phyloP scores from a whole-genome alignment of 2,797 vertebrate species.

The Poecilia wingei region DNA sequence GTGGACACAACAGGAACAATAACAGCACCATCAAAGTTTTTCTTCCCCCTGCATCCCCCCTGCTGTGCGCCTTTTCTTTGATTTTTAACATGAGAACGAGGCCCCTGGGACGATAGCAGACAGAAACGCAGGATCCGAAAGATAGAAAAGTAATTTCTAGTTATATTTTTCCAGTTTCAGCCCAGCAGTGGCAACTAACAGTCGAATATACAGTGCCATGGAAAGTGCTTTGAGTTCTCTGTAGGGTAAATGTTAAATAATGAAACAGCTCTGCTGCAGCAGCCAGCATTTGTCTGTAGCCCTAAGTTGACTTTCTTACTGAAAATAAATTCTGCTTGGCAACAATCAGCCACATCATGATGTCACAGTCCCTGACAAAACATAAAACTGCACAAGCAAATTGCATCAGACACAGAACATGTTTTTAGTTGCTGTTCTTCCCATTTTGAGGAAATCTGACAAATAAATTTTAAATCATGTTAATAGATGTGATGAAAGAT shows the following conservation, averaged over 20 bases:
- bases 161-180: conserved; percentile 11
- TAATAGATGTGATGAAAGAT: background rate
- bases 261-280: conserved; percentile 21
- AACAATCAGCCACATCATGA: background rate
- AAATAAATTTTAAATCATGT: background rate
- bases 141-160: background rate
- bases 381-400: background rate
- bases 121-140: conserved; percentile 1
- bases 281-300: conserved; percentile 3
- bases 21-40: conserved; percentile 37
- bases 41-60: conserved; percentile 24
- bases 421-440: background rate
- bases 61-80: conserved; percentile 47
- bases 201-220: background rate
- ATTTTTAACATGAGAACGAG: conserved; percentile 28
- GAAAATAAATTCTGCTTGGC: conserved; percentile 22
- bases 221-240: conserved; percentile 11
- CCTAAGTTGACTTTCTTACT: conserved; percentile 9
- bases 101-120: background rate
- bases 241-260: conserved; percentile 36
- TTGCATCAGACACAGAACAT: background rate
- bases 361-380: background rate
- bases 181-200: conserved; percentile 2
- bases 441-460: background rate
- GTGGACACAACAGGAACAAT: conserved; percentile 20